phyloP scores from a whole-genome alignment of 64 coral and sea anemone species.

The Astreopora myriophthalma region DNA sequence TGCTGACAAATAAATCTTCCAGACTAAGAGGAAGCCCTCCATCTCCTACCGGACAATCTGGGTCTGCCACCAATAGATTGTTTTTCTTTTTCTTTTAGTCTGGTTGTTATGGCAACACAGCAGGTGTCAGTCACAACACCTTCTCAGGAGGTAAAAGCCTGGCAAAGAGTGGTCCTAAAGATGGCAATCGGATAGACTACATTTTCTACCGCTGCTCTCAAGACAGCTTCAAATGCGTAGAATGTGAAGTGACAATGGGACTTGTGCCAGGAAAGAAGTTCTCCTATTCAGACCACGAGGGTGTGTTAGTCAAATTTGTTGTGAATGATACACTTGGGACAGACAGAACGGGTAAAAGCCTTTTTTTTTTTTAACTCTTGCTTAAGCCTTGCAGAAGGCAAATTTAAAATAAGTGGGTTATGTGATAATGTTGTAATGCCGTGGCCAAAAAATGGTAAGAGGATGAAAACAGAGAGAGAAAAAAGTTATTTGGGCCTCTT shows the following conservation, averaged over 20 bases:
- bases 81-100: conserved; percentile 24
- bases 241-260: conserved; percentile 80
- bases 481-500: too few relatives aligned
- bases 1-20: too few relatives aligned
- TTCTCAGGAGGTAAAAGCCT: conserved; percentile 28
- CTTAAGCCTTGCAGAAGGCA: too few relatives aligned
- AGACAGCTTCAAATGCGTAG: conserved; percentile 28
- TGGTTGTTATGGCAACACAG: conserved; percentile 89
- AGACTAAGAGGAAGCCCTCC: too few relatives aligned
- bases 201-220: conserved; percentile 62
- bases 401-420: too few relatives aligned
- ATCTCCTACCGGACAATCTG: too few relatives aligned
- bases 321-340: conserved; percentile 1
- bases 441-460: too few relatives aligned
- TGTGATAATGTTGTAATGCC: too few relatives aligned
- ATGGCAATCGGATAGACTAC: conserved; percentile 87
- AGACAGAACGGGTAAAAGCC: not conserved
- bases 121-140: conserved; percentile 80
- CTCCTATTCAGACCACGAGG: conserved; percentile 89
- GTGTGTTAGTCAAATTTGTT: conserved; percentile 69
- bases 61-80: not conserved
- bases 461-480: too few relatives aligned
- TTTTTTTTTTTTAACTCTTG: too few relatives aligned
- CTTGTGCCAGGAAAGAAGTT: conserved; percentile 79
- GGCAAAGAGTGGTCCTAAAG: conserved; percentile 46